A percentile compares a stretch with the other conserved stretches of the same genome.
phyloP scores from a whole-genome alignment of 2,797 vertebrate species.

The Babyrousa celebensis region DNA sequence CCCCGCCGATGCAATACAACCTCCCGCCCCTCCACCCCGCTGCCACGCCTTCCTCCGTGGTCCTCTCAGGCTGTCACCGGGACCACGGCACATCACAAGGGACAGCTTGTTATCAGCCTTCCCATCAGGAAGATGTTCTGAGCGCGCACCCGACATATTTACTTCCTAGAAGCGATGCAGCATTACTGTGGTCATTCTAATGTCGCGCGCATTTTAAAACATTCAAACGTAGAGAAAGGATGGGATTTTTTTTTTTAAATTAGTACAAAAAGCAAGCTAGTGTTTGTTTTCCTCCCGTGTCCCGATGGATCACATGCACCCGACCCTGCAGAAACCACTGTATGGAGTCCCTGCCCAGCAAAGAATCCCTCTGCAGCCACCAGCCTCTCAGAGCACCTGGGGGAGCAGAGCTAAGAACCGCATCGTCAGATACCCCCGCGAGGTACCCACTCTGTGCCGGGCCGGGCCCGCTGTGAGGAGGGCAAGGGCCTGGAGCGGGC shows the following conservation, averaged over 20 bases:
- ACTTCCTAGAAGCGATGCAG: not conserved
- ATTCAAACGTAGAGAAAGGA: not conserved
- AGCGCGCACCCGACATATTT: not conserved
- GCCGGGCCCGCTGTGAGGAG: too few species aligned
- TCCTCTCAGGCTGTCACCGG: rapidly evolving
- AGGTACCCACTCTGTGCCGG: too few species aligned
- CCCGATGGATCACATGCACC: rapidly evolving
- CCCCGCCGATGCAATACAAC: not conserved
- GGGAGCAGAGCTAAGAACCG: too few species aligned
- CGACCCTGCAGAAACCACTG: not conserved
- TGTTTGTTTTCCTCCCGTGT: not conserved
- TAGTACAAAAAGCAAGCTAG: not conserved
- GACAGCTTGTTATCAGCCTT: not conserved
- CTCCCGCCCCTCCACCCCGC: too few species aligned
- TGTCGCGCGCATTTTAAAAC: not conserved
- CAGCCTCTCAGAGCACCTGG: not conserved
- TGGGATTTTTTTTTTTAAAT: not conserved
- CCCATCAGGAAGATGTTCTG: not conserved
- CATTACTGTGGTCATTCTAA: not conserved
- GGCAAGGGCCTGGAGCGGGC: not conserved
- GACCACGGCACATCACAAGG: rapidly evolving
- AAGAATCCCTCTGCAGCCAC: not conserved
- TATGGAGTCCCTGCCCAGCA: not conserved
- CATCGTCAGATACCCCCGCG: rapidly evolving
- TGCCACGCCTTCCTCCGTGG: not conserved